phyloP scores from a whole-genome alignment of 1,140 invertebrate genomes.

The Apis dorsata region DNA sequence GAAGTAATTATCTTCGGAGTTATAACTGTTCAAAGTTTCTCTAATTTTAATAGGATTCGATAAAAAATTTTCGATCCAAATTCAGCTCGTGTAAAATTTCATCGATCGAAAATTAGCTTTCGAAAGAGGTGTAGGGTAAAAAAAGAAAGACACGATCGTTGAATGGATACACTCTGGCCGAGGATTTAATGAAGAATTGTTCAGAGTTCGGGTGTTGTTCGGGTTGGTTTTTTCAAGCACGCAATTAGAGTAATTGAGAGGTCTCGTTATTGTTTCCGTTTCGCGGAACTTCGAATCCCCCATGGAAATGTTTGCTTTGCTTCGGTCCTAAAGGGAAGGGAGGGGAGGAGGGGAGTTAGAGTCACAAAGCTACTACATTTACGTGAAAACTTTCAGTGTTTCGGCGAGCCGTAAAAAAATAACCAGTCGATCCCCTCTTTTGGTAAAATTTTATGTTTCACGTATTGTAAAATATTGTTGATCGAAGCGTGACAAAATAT shows the following conservation, averaged over 20 bases:
- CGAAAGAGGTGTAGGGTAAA: not conserved
- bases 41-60: not conserved
- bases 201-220: slow-evolving; percentile 29
- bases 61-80: not conserved
- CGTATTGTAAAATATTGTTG: not conserved
- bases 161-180: slow-evolving; percentile 8
- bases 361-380: slow-evolving; percentile 4
- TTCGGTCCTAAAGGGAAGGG: not conserved
- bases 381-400: not conserved
- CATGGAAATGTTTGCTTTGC: slow-evolving; percentile 6
- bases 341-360: not conserved
- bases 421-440: not conserved
- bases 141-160: not conserved
- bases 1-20: too few species aligned
- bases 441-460: not conserved
- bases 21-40: too few species aligned
- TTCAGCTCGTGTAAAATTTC: not conserved
- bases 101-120: not conserved
- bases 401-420: not conserved
- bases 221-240: slow-evolving; percentile 29
- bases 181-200: slow-evolving; percentile 45
- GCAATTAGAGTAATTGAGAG: slow-evolving; percentile 49
- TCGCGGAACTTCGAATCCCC: not conserved
- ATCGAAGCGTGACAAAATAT: not conserved
- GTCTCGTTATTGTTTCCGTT: slow-evolving; percentile 35